Conservation (phyloP, 2,888 invertebrate species). For the Philereme transversata region DNA sequence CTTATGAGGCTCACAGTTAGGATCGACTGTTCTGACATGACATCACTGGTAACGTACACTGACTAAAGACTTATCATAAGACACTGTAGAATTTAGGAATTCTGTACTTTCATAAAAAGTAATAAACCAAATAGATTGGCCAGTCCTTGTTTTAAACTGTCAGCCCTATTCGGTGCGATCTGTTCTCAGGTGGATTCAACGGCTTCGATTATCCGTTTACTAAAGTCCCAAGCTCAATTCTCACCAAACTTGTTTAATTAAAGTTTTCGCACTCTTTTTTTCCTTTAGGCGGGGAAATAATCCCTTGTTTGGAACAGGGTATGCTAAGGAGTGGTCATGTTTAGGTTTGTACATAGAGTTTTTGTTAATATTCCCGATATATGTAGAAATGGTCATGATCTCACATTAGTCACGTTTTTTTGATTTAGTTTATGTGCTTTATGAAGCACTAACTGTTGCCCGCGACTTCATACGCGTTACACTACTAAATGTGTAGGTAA, state of each 20-base stretch:
- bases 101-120: too few species aligned
- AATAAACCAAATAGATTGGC: neutral
- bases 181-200: slow-evolving; percentile 74
- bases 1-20: too few species aligned
- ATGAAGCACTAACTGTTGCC: too few species aligned
- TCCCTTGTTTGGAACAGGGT: slow-evolving; percentile 65
- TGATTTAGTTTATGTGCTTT: too few species aligned
- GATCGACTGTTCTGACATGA: too few species aligned
- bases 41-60: too few species aligned
- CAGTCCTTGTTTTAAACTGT: slow-evolving; percentile 39
- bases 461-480: too few species aligned
- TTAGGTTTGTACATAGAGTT: slow-evolving; percentile 2
- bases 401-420: too few species aligned
- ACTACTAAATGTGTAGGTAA: too few species aligned
- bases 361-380: neutral
- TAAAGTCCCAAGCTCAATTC: slow-evolving; percentile 78
- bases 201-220: slow-evolving; percentile 80
- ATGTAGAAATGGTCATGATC: too few species aligned
- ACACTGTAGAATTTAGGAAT: too few species aligned
- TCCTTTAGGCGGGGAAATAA: slow-evolving; percentile 79
- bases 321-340: slow-evolving; percentile 42
- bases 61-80: too few species aligned
- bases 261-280: slow-evolving; percentile 83
- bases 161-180: slow-evolving; percentile 52
- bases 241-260: slow-evolving; percentile 83